Base-by-base conservation (phyloP, 1,140 invertebrate species). In the Drosophila cardini region DNA sequence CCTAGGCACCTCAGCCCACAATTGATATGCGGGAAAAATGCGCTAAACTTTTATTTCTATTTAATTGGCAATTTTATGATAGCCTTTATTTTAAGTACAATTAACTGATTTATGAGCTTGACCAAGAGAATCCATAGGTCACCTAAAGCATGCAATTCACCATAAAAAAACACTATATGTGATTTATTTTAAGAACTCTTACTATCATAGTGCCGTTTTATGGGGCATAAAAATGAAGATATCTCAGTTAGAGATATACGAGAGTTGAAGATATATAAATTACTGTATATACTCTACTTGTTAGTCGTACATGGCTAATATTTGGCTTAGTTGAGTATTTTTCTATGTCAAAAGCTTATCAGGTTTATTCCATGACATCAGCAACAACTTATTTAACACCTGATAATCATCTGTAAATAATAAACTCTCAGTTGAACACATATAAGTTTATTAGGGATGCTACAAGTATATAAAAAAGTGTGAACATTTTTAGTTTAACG, bases 1-100 rank as follows among this genome's bases (percentile, higher is more conserved):
- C 34, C 5, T 1, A 34, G 13, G 2, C 8, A 32, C 10, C 10
- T 16, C n/a, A 26, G 42, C 36, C 26, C 10, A 52, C 40, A 11
- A 60, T 60, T 60, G 43, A 40, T 58, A 32, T 64, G 61, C 48
- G 62, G 62, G 18, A 32, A 32, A 50, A 26, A 26, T 26, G 21
- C 9, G 68, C 21, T 36, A 10, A 34, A 56, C 36, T 42, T 11
- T 40, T 13, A 26, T 32, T 10, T 6, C 56, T 36, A 34, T 69
- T 73, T 55, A 73, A 69, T 61, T 73, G 56, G 55, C 63, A 72
- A 68, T 69, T 68, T 69, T 34, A 61, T 73, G 48, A 55, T 40
- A 15, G 16, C n/a, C n/a, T 30, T 50, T n/a, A 21, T 21, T 16
- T n/a, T 9, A 57, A 57, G 11, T 16, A 52, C 36, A 53, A 60